phyloP scores from a whole-genome alignment of 2,888 invertebrate genomes.

The Antitype chi region DNA sequence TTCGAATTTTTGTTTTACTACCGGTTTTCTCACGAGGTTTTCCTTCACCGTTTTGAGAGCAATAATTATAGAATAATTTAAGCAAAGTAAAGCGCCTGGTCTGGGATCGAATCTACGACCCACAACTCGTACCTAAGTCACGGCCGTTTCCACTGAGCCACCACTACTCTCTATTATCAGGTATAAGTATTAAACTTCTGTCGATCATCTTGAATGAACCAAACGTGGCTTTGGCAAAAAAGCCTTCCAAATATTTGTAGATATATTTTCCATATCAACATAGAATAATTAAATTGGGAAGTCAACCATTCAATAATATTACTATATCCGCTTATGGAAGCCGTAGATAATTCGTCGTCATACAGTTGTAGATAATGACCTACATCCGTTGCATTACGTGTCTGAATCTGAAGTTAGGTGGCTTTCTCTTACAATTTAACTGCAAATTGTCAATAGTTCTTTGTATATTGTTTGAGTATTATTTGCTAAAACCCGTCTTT shows the following conservation, averaged over 20 bases:
- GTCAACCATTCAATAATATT: slow-evolving; percentile 5
- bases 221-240: not conserved
- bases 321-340: slow-evolving; percentile 18
- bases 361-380: slow-evolving; percentile 33
- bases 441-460: slow-evolving; percentile 24
- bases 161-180: too few relatives aligned
- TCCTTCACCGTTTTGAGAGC: too few relatives aligned
- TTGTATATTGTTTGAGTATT: not conserved
- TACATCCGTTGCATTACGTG: slow-evolving; percentile 38
- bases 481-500: not conserved
- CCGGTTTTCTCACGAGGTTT: too few relatives aligned
- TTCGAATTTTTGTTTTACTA: too few relatives aligned
- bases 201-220: not conserved
- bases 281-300: slow-evolving; percentile 9
- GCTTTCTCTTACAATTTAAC: slow-evolving; percentile 51
- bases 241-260: not conserved
- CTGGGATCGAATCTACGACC: too few relatives aligned
- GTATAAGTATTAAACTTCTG: not conserved
- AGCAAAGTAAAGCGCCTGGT: too few relatives aligned
- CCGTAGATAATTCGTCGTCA: slow-evolving; percentile 20
- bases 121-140: too few relatives aligned
- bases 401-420: slow-evolving; percentile 18
- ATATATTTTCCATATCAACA: not conserved
- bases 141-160: too few relatives aligned
- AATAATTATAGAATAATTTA: too few relatives aligned